Conservation (phyloP, 1,140 invertebrate species). For the Battus philenor region DNA sequence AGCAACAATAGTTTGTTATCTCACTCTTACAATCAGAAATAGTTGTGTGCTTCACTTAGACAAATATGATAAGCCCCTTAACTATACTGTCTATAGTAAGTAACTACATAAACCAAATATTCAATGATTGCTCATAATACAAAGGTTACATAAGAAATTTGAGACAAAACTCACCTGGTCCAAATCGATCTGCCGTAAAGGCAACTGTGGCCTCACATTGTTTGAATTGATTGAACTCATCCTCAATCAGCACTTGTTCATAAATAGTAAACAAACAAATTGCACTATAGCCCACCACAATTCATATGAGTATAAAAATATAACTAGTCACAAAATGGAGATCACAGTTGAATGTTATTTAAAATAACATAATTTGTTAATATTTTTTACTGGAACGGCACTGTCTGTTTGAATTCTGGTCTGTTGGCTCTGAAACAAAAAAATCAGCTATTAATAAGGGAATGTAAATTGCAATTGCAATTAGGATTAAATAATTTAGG, state of each 20-base stretch:
- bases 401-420: conserved; percentile 22
- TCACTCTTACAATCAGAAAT: too few relatives aligned
- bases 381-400: conserved; percentile 21
- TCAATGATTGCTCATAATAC: too few relatives aligned
- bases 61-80: too few relatives aligned
- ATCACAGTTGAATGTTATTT: conserved; percentile 52
- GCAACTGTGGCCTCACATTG: conserved; percentile 53
- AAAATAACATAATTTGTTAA: conserved; percentile 53
- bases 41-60: too few relatives aligned
- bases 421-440: conserved; percentile 34
- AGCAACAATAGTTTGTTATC: too few relatives aligned
- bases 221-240: conserved; percentile 48
- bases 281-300: conserved; percentile 39
- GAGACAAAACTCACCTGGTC: conserved; percentile 79
- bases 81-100: neutral
- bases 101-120: conserved; percentile 2
- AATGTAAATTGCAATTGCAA: too few relatives aligned
- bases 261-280: conserved; percentile 32
- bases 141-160: too few relatives aligned
- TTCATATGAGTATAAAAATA: conserved; percentile 33
- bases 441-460: neutral
- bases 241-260: conserved; percentile 25
- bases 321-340: conserved; percentile 37
- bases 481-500: too few relatives aligned
- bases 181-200: conserved; percentile 89